Percentiles rank a stretch among this genome's conserved stretches.
phyloP scores from a whole-genome alignment of 2,797 vertebrate genomes.

The Ispidina lecontei region DNA sequence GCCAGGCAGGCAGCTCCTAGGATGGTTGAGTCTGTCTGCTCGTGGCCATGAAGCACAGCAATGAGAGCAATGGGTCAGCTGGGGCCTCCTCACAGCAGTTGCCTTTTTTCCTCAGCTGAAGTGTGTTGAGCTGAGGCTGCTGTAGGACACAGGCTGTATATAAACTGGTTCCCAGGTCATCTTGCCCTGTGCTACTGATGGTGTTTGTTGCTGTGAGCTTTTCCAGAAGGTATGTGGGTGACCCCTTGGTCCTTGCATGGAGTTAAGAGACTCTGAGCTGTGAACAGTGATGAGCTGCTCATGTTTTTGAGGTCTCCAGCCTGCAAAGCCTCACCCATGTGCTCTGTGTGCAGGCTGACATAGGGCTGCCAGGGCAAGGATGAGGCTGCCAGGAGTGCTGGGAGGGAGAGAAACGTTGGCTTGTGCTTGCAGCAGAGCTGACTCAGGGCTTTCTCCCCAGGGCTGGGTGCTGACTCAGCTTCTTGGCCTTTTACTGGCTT shows the following conservation, averaged over 20 bases:
- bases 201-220: fast-evolving
- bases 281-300: not conserved
- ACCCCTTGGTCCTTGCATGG: not conserved
- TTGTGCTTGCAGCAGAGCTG: not conserved
- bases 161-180: fast-evolving
- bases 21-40: not conserved
- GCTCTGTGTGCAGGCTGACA: not conserved
- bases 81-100: not conserved
- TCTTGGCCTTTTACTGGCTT: not conserved
- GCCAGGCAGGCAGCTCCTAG: not conserved
- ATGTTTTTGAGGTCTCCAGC: not conserved
- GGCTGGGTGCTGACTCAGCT: slow-evolving; percentile 49
- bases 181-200: no score
- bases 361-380: not conserved
- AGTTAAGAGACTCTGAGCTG: not conserved
- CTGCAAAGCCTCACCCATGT: fast-evolving
- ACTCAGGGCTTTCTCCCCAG: slow-evolving; percentile 45
- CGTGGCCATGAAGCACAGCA: fast-evolving
- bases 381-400: not conserved
- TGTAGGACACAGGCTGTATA: fast-evolving
- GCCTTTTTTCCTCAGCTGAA: not conserved
- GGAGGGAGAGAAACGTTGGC: not conserved
- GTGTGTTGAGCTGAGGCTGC: not conserved
- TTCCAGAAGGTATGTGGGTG: not conserved
- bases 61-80: not conserved